Percentiles rank a stretch among this genome's conserved stretches.
phyloP scores from a whole-genome alignment of 1,140 invertebrate genomes.

The Brachionus rotundiformis region DNA sequence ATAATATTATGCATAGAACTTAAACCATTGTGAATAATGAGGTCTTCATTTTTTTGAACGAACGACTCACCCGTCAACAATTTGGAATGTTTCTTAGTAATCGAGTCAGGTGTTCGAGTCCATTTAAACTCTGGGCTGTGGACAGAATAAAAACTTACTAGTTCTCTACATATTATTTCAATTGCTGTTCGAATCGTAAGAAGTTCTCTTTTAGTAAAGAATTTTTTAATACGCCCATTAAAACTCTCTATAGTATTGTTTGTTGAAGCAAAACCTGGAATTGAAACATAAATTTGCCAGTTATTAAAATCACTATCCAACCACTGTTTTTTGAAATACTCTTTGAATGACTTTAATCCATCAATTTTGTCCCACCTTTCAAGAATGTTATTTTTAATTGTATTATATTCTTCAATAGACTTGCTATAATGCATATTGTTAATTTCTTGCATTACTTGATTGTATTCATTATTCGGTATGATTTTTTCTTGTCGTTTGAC shows the following conservation, averaged over 20 bases:
- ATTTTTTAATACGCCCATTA: conserved; percentile 69
- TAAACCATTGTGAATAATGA: too few relatives aligned
- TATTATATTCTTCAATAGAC: background rate
- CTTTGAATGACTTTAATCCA: background rate
- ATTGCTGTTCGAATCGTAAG: too few relatives aligned
- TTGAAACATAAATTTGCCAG: background rate
- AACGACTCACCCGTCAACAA: too few relatives aligned
- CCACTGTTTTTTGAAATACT: background rate
- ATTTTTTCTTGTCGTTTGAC: conserved; percentile 4
- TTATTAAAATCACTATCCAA: background rate
- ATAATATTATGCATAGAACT: background rate
- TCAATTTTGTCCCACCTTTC: too few relatives aligned
- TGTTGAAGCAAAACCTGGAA: background rate
- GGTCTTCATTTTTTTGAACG: too few relatives aligned
- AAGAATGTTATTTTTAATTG: conserved; percentile 10
- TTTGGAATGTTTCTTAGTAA: too few relatives aligned
- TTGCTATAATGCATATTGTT: background rate
- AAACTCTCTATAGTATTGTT: background rate
- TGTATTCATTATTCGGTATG: background rate
- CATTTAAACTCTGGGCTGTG: too few relatives aligned
- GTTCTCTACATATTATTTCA: too few relatives aligned
- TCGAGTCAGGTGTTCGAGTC: too few relatives aligned
- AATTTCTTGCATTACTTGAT: conserved; percentile 28
- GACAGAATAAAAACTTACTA: too few relatives aligned
- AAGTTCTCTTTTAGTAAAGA: too few relatives aligned